Base-by-base conservation (phyloP, 64 coral and sea anemone genomes). In the Platygyra sinensis region DNA sequence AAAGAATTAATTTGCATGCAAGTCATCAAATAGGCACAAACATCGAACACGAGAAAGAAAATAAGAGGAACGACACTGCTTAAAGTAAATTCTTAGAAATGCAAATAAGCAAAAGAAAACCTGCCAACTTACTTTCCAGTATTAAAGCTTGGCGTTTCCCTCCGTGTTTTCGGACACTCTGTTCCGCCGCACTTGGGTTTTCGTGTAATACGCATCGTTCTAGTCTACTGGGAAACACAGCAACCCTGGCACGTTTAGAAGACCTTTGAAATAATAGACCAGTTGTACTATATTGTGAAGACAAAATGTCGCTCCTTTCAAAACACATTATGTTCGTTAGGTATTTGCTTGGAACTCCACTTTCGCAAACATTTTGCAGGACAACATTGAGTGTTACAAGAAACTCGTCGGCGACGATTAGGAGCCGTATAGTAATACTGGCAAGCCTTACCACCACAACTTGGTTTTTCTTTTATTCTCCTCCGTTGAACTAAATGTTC, bases 91-190 rank as follows among this genome's bases (percentile, higher is more conserved):
- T 55, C 38, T 39, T 55, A 14, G 52, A 9, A 55, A 55, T 25
- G 10, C n/a, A 42, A 52, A 39, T 39, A 39, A 39, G 38, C 5
- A 39, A 39, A 39, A 5, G 0, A 39, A 39, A 39, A 39, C 38
- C 38, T 39, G 38, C 2, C 38, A 39, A 91, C 94, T 91, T 77
- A 95, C 94, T 75, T 67, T 59, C 94, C 83, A n/a, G 89, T 91
- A 36, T 87, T 32, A 31, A 89, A 95, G 0, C 32, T 74, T 36
- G 59, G 22, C 5, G 39, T 80, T 81, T 93, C 51, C 22, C 2
- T 73, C 17, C 87, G 76, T 17, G 5, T 54, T 9, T 63, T 80
- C 24, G 94, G 94, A 78, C 94, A 96, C 0, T 61, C 51, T 0
- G 49, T 59, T 15, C 94, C 94, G 54, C 90, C 80, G 42, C 87